Evolutionary conservation across 2,888 invertebrate species (phyloP).

Genomic region (Acleris literana): DNA sequence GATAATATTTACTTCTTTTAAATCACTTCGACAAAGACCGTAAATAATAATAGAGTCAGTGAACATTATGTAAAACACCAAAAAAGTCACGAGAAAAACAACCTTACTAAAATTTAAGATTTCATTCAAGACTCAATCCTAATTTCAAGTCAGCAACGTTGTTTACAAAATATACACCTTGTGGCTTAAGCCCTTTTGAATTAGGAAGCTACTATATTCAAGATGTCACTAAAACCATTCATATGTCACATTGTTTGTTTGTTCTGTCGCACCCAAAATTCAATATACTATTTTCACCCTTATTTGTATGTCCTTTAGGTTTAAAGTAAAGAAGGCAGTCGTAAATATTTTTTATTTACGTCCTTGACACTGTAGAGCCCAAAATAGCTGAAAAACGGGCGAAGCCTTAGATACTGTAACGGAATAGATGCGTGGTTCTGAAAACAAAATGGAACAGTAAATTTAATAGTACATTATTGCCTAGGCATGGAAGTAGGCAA

Average conservation of each 20-base stretch:
- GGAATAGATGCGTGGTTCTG: conserved; percentile 4
- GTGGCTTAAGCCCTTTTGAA: neutral
- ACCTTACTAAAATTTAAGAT: neutral
- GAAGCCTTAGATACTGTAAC: conserved; percentile 19
- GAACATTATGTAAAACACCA: no score
- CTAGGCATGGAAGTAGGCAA: no score
- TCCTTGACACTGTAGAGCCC: conserved; percentile 35
- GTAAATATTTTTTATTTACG: conserved; percentile 19
- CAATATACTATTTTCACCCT: neutral
- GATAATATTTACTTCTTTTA: no score
- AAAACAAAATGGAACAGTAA: no score
- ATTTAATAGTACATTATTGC: no score
- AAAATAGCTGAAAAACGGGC: conserved; percentile 36
- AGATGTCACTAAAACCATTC: conserved; percentile 36
- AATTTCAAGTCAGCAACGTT: neutral
- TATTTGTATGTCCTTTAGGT: conserved; percentile 10
- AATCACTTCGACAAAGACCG: no score
- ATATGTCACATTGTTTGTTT: conserved; percentile 30
- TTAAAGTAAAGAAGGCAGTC: conserved; percentile 1
- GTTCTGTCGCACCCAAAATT: conserved; percentile 23
- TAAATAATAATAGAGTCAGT: no score
- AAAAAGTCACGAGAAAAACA: no score
- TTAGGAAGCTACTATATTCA: neutral
- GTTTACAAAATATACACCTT: neutral
- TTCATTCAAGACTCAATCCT: neutral